Conservation (phyloP, 2,888 invertebrate genomes). For the Nasonia oneida region DNA sequence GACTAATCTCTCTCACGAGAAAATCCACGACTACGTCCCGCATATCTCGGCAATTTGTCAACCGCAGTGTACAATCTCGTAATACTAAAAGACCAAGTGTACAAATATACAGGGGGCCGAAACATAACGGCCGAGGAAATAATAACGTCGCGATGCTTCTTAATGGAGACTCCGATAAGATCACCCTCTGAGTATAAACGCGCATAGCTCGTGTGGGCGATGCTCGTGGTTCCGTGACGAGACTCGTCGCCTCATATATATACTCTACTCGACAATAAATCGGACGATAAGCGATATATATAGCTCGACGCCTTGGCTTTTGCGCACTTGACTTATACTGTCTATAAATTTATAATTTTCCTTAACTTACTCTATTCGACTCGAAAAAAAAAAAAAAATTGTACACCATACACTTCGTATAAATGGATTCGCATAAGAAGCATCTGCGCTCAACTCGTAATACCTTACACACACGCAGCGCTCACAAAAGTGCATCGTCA, state of each 20-base stretch:
- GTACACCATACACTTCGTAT: background rate
- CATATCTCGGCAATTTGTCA: background rate
- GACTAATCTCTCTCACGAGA: too few relatives aligned
- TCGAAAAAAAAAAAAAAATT: too few relatives aligned
- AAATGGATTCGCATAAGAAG: background rate
- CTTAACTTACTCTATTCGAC: too few relatives aligned
- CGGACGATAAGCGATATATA: slow-evolving; percentile 59
- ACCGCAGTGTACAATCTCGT: background rate
- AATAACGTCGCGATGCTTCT: slow-evolving; percentile 69
- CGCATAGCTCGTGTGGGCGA: background rate
- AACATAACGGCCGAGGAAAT: slow-evolving; percentile 61
- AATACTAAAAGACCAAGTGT: background rate
- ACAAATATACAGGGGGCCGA: background rate
- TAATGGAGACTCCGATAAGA: slow-evolving; percentile 70
- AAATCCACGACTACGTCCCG: background rate
- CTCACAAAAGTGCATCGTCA: background rate
- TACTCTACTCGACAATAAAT: slow-evolving; percentile 64
- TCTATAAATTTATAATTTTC: too few relatives aligned
- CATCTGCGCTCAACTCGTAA: background rate
- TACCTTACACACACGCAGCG: background rate
- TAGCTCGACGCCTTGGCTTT: background rate
- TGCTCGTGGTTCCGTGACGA: slow-evolving; percentile 12
- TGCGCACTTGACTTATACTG: too few relatives aligned
- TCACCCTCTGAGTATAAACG: slow-evolving; percentile 61
- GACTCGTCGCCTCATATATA: slow-evolving; percentile 30